Conservation (phyloP, 1,140 invertebrate species). For the Nephotettix cincticeps region DNA sequence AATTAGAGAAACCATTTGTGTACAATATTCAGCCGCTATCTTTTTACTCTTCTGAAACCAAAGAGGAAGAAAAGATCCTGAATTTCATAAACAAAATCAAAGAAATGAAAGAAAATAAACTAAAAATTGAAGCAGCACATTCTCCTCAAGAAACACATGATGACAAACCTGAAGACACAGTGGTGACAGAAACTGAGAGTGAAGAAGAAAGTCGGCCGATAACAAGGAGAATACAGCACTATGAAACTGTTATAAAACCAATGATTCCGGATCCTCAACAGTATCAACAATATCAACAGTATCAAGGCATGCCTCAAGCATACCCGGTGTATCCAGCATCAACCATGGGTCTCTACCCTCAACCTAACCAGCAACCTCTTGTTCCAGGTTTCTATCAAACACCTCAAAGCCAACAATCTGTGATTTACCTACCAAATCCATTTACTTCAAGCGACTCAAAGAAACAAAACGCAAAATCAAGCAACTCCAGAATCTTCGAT, state of each 20-base stretch:
- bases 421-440: slow-evolving; percentile 6
- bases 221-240: slow-evolving; percentile 28
- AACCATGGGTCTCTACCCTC: not conserved
- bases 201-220: slow-evolving; percentile 3
- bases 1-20: not conserved
- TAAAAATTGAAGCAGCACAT: not conserved
- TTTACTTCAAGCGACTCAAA: not conserved
- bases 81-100: slow-evolving; percentile 20
- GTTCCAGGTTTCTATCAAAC: not conserved
- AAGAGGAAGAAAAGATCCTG: slow-evolving; percentile 2
- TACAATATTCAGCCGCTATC: slow-evolving; percentile 14
- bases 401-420: not conserved
- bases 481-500: slow-evolving; percentile 19
- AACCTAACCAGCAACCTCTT: not conserved
- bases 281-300: not conserved
- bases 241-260: slow-evolving; percentile 21
- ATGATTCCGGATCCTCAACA: not conserved
- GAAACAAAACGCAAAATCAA: not conserved
- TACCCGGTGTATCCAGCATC: not conserved
- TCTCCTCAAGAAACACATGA: not conserved
- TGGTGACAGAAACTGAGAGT: not conserved
- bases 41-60: not conserved
- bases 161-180: not conserved
- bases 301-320: not conserved
- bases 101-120: slow-evolving; percentile 8